phyloP scores from a whole-genome alignment of 2,113 vertebrate genomes.

The Neodontobutis hainanensis region DNA sequence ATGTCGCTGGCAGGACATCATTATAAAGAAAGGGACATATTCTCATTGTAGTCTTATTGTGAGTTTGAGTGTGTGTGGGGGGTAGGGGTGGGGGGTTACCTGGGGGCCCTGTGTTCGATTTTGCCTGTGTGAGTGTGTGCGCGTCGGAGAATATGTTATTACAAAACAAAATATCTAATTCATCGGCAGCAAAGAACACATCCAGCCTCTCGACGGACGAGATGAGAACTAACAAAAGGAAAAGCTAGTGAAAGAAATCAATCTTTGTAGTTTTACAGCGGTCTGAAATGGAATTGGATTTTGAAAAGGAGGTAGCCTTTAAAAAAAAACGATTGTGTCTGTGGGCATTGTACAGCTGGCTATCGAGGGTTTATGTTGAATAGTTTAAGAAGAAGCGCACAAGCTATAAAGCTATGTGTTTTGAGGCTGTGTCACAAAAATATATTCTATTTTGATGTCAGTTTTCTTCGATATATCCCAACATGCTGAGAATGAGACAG shows the following conservation, averaged over 20 bases:
- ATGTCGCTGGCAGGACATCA: slow-evolving; percentile 1
- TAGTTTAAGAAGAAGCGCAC: not conserved
- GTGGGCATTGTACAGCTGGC: slow-evolving; percentile 5
- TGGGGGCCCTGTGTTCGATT: slow-evolving; percentile 16
- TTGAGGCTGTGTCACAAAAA: not conserved
- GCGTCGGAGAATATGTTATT: slow-evolving; percentile 21
- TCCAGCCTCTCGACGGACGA: slow-evolving; percentile 27
- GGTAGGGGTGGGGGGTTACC: not conserved
- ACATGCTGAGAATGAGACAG: slow-evolving; percentile 10
- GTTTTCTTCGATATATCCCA: not conserved
- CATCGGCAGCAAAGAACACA: slow-evolving; percentile 27
- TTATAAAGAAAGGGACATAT: slow-evolving; percentile 11
- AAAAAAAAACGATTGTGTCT: slow-evolving; percentile 27
- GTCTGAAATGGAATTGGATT: slow-evolving; percentile 56
- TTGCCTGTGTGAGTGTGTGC: not conserved
- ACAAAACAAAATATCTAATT: slow-evolving; percentile 56
- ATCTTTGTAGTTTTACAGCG: slow-evolving; percentile 31
- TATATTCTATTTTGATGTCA: slow-evolving; percentile 5
- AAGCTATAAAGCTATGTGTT: not conserved
- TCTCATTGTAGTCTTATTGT: not conserved
- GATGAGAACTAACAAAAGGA: slow-evolving; percentile 41
- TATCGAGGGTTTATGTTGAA: not conserved
- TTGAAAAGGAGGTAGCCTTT: slow-evolving; percentile 29
- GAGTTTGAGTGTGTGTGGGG: not conserved
- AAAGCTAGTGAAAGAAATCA: slow-evolving; percentile 50